Conservation (phyloP, 2,888 invertebrate genomes). For the Epistrophe eligans region DNA sequence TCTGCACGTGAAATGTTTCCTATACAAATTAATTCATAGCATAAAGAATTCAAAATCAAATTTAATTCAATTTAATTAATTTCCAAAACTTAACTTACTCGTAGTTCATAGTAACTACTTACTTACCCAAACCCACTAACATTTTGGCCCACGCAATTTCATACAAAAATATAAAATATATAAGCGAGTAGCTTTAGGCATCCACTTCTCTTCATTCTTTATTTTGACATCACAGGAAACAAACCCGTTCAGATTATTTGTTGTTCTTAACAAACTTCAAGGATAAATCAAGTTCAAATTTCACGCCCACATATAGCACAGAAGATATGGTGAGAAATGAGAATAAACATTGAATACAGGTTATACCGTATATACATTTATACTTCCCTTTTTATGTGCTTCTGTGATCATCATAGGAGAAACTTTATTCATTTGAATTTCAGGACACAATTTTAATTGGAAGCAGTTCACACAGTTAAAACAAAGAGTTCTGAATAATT, state of each 20-base stretch:
- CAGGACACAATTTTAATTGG: background rate
- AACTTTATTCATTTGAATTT: constrained; percentile 17
- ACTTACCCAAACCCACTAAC: no score
- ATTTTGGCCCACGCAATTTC: background rate
- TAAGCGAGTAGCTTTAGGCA: background rate
- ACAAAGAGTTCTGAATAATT: background rate
- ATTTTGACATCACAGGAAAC: background rate
- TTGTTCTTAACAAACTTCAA: background rate
- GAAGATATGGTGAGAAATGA: background rate
- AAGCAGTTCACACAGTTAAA: background rate
- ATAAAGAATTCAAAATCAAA: background rate
- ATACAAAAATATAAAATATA: background rate
- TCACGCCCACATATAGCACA: background rate
- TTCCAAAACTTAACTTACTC: background rate
- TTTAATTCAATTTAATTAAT: background rate
- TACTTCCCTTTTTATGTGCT: background rate
- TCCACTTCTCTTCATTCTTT: background rate
- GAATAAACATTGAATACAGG: background rate
- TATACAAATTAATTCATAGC: background rate
- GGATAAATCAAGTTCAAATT: constrained; percentile 7
- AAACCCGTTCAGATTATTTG: background rate
- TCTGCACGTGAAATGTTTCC: background rate
- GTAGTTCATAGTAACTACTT: no score
- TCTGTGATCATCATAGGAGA: background rate
- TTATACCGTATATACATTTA: background rate